Conservation (phyloP, 1,140 invertebrate genomes). For the Periplaneta americana region DNA sequence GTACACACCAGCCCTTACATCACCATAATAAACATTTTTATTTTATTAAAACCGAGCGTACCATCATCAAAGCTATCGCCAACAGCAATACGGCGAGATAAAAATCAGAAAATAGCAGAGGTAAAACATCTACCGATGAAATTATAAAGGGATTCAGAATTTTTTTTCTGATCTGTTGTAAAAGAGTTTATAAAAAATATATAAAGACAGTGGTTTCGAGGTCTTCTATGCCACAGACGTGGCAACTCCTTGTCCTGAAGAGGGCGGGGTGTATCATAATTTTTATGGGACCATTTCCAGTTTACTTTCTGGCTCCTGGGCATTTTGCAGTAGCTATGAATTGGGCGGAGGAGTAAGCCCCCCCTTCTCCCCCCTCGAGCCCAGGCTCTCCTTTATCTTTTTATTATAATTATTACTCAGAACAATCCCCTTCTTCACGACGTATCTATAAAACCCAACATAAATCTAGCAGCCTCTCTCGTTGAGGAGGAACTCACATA, state of each 20-base stretch:
- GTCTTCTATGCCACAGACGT: neutral
- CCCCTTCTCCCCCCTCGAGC: no score
- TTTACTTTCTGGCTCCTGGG: neutral
- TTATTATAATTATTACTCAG: constrained; percentile 3
- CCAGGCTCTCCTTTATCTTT: neutral
- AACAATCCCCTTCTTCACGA: neutral
- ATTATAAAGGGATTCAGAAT: constrained; percentile 3
- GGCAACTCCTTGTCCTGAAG: neutral
- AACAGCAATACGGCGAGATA: neutral
- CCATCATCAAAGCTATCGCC: constrained; percentile 5
- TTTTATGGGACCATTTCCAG: neutral
- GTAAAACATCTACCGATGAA: neutral
- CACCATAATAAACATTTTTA: neutral
- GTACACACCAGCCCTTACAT: neutral
- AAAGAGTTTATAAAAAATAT: constrained; percentile 1
- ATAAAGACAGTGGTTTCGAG: neutral
- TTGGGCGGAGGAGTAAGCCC: neutral
- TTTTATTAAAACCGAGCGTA: neutral
- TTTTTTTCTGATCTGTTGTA: neutral
- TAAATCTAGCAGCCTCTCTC: neutral
- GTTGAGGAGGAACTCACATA: no score
- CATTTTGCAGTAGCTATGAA: constrained; percentile 10
- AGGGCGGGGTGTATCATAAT: constrained; percentile 4
- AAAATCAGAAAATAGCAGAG: constrained; percentile 13
- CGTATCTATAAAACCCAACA: neutral